Evolutionary conservation across 2,113 vertebrate genomes (phyloP).

Genomic region (Strix uralensis): DNA sequence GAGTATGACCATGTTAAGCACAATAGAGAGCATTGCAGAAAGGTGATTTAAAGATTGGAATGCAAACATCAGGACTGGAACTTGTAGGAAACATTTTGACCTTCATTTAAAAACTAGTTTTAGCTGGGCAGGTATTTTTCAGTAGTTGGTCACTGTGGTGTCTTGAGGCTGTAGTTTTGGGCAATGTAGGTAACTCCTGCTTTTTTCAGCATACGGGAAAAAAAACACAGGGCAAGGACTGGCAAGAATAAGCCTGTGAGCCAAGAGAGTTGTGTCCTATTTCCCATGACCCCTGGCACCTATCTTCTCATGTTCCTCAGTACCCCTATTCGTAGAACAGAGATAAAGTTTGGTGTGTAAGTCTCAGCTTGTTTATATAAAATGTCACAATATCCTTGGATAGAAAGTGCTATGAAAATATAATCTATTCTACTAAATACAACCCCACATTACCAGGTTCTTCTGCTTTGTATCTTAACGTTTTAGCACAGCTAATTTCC

Average conservation of each 20-base stretch:
- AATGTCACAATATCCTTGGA: slow-evolving; percentile 1
- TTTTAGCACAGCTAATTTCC: background rate
- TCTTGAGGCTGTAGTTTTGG: background rate
- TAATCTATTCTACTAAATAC: background rate
- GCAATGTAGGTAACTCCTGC: background rate
- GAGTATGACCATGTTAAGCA: background rate
- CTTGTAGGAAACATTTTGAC: background rate
- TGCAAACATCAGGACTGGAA: background rate
- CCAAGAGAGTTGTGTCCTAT: background rate
- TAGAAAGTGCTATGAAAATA: slow-evolving; percentile 4
- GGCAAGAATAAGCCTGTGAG: background rate
- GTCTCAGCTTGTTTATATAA: slow-evolving; percentile 35
- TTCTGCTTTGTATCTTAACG: background rate
- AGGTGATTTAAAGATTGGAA: background rate
- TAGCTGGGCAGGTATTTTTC: background rate
- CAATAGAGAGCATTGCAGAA: background rate
- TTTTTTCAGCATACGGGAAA: background rate
- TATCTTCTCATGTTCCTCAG: background rate
- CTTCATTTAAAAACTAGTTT: background rate
- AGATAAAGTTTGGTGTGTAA: slow-evolving; percentile 21
- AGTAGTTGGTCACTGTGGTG: background rate
- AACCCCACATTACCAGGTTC: background rate
- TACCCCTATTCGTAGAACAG: slow-evolving; percentile 3
- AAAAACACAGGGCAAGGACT: background rate
- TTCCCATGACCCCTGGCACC: slow-evolving; percentile 40